phyloP scores from a whole-genome alignment of 2,888 invertebrate species.

The Scelioninae gen. 2 region DNA sequence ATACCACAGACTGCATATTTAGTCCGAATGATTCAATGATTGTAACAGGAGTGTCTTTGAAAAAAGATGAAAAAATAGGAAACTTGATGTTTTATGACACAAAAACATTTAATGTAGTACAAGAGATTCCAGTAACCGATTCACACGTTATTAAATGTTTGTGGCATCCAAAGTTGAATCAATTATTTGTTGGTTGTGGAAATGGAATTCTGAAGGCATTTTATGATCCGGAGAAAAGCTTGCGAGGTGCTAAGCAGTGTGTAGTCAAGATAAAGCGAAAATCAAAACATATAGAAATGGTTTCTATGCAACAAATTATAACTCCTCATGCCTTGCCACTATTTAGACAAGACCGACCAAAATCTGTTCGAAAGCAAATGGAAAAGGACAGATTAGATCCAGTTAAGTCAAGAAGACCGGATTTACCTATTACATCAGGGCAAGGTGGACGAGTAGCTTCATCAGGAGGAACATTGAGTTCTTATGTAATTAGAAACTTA shows the following conservation, averaged over 20 bases:
- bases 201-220: slow-evolving; percentile 93
- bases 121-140: slow-evolving; percentile 85
- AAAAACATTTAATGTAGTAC: slow-evolving; percentile 84
- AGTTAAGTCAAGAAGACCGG: slow-evolving; percentile 87
- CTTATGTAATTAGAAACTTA: slow-evolving; percentile 96
- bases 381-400: slow-evolving; percentile 94
- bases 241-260: slow-evolving; percentile 93
- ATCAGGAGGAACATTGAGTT: slow-evolving; percentile 96
- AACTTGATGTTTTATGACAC: slow-evolving; percentile 87
- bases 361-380: slow-evolving; percentile 91
- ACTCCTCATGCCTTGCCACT: slow-evolving; percentile 97
- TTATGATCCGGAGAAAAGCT: slow-evolving; percentile 91
- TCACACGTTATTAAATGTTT: slow-evolving; percentile 90
- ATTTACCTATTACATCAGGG: slow-evolving; percentile 91
- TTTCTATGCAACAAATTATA: slow-evolving; percentile 94
- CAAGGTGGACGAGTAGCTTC: slow-evolving; percentile 96
- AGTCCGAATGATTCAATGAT: slow-evolving; percentile 95
- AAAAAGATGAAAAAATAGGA: slow-evolving; percentile 80
- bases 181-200: slow-evolving; percentile 94
- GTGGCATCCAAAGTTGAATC: slow-evolving; percentile 99
- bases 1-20: slow-evolving; percentile 85
- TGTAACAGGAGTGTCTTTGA: slow-evolving; percentile 90
- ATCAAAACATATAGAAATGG: slow-evolving; percentile 88
- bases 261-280: slow-evolving; percentile 88
- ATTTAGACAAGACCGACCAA: slow-evolving; percentile 93